These are phyloP conservation scores for Camponotus pennsylvanicus DNA, from an alignment of 1,140 invertebrate species.

Conservation along the genomic window DNA sequence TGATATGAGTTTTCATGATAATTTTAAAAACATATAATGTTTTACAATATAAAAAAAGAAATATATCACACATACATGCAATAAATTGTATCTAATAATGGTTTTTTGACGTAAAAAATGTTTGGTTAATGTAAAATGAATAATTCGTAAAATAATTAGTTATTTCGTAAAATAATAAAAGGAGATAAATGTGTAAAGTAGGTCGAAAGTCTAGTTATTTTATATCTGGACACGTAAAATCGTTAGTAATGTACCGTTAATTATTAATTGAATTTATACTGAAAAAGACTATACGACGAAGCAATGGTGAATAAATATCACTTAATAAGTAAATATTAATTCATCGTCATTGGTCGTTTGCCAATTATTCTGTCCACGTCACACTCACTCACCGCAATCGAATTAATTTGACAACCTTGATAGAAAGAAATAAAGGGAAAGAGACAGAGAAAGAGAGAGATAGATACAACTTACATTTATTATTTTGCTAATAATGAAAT, in stretches of 20 bases:
- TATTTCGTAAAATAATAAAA: not conserved
- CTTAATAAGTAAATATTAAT: slow-evolving; percentile 46
- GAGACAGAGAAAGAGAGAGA: not conserved
- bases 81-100: not conserved
- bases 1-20: no score
- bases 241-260: slow-evolving; percentile 25
- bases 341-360: slow-evolving; percentile 8
- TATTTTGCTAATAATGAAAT: not conserved
- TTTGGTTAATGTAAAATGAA: no score
- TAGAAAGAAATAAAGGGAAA: not conserved
- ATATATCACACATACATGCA: no score
- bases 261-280: slow-evolving; percentile 52
- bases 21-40: no score
- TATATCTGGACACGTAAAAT: slow-evolving; percentile 12
- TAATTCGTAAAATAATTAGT: no score
- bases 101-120: no score
- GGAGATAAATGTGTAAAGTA: not conserved
- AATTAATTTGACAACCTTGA: slow-evolving; percentile 32
- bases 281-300: not conserved
- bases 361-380: slow-evolving; percentile 39
- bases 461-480: not conserved
- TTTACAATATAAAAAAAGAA: no score
- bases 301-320: not conserved
- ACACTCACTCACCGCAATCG: not conserved
- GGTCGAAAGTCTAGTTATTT: not conserved